phyloP scores from a whole-genome alignment of 2,113 vertebrate species.

The Pavo muticus region DNA sequence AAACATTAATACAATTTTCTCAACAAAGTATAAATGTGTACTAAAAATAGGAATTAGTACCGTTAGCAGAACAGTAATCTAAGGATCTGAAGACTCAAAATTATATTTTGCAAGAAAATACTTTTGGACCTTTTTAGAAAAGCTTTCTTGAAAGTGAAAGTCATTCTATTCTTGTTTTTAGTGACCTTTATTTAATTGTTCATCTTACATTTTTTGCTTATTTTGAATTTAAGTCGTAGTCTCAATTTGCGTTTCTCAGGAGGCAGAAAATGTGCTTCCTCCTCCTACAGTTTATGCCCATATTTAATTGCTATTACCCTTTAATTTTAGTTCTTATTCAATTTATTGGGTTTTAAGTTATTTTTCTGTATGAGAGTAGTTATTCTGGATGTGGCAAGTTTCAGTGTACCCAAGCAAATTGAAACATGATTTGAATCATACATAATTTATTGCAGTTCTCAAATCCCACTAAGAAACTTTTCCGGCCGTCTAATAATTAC shows the following conservation, averaged over 20 bases:
- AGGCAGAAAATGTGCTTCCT: not conserved
- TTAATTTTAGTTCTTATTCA: not conserved
- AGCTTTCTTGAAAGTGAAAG: not conserved
- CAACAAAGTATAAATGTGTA: not conserved
- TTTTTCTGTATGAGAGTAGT: not conserved
- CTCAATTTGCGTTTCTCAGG: not conserved
- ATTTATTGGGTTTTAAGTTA: not conserved
- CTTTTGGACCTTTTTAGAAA: not conserved
- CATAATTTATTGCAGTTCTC: not conserved
- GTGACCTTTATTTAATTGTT: not conserved
- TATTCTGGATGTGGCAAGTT: not conserved
- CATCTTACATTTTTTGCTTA: not conserved
- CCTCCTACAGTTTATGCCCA: not conserved
- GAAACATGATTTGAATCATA: not conserved
- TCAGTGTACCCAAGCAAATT: not conserved
- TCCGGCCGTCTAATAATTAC: not conserved
- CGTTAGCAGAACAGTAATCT: not conserved
- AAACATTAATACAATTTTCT: not conserved
- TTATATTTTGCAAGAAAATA: not conserved
- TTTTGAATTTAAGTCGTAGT: not conserved
- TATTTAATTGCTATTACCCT: not conserved
- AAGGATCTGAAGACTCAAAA: not conserved
- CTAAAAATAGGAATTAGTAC: not conserved
- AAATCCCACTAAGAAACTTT: not conserved
- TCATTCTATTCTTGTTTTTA: not conserved